Percentiles rank a stretch among this genome's conserved stretches.
Conservation (phyloP, 1,140 invertebrate species). For the Ditylenchus dipsaci region DNA sequence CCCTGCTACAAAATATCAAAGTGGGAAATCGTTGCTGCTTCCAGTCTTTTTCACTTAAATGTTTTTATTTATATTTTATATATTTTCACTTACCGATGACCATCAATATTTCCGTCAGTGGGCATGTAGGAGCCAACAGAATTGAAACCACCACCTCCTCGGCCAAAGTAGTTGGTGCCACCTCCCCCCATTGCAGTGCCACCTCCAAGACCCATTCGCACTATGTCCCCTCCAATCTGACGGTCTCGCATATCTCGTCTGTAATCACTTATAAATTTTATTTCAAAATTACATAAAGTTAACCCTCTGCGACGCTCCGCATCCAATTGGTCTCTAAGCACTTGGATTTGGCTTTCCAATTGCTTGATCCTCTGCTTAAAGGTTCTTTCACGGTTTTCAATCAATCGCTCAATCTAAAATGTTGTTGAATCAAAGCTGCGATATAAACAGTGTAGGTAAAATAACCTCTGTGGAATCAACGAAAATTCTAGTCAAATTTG, state of each 20-base stretch:
- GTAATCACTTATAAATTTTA: too few relatives aligned
- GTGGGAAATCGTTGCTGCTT: too few relatives aligned
- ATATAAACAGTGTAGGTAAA: too few relatives aligned
- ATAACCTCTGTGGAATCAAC: too few relatives aligned
- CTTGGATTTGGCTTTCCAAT: constrained; percentile 50
- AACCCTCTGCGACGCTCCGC: constrained; percentile 41
- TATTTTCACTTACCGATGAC: constrained; percentile 12
- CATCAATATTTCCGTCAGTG: constrained; percentile 48
- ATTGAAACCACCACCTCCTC: constrained; percentile 41
- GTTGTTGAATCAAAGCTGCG: too few relatives aligned
- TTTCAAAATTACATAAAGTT: too few relatives aligned
- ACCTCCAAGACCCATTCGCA: constrained; percentile 42
- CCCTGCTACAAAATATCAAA: too few relatives aligned
- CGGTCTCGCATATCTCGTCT: constrained; percentile 49
- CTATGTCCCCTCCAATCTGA: constrained; percentile 44
- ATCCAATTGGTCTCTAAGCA: constrained; percentile 54
- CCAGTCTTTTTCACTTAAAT: too few relatives aligned
- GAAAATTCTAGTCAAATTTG: too few relatives aligned
- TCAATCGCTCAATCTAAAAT: constrained; percentile 52
- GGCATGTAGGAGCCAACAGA: constrained; percentile 30
- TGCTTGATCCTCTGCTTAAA: constrained; percentile 51
- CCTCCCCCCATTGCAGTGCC: constrained; percentile 5
- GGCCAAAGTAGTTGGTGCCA: constrained; percentile 12
- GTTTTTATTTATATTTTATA: background rate
- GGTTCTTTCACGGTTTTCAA: constrained; percentile 52